Percentiles rank a stretch among this genome's conserved stretches.
These are phyloP conservation scores for Ephestia elutella DNA, from an alignment of 1,140 invertebrate genomes.

Conservation along the genomic window DNA sequence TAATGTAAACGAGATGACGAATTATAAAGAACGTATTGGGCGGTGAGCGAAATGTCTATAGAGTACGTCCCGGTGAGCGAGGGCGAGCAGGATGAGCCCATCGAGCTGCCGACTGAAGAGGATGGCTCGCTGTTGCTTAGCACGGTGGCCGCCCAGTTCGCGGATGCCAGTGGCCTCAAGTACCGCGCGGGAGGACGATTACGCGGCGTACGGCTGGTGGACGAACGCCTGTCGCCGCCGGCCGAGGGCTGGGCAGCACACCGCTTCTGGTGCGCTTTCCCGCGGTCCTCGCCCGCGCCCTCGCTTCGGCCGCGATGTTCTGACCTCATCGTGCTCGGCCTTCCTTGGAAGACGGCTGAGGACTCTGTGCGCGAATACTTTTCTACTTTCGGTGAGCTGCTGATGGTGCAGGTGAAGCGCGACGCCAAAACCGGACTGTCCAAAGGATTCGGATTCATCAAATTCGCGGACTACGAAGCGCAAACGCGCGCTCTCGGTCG, in stretches of 20 bases:
- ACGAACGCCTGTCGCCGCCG: constrained; percentile 80
- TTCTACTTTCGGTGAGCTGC: constrained; percentile 83
- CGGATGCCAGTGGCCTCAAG: constrained; percentile 91
- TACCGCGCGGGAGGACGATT: constrained; percentile 87
- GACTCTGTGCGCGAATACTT: constrained; percentile 84
- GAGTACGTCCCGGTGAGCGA: constrained; percentile 82
- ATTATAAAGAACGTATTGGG: constrained; percentile 29
- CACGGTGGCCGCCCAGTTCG: constrained; percentile 90
- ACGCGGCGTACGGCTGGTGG: constrained; percentile 86
- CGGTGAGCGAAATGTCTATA: constrained; percentile 63
- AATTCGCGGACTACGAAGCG: constrained; percentile 82
- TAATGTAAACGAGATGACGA: constrained; percentile 55
- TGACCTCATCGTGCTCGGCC: constrained; percentile 86
- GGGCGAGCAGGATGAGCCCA: constrained; percentile 89
- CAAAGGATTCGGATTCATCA: constrained; percentile 90
- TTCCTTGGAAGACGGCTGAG: constrained; percentile 87
- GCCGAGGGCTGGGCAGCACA: constrained; percentile 64
- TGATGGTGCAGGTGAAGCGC: constrained; percentile 83
- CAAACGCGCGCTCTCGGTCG: constrained; percentile 79
- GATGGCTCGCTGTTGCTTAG: constrained; percentile 88
- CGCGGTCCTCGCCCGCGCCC: constrained; percentile 51
- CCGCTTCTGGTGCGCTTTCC: constrained; percentile 69
- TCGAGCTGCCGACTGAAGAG: constrained; percentile 90
- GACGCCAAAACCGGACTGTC: constrained; percentile 85
- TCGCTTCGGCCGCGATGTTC: constrained; percentile 87